These are phyloP conservation scores for Teleogryllus oceanicus DNA, from an alignment of 2,888 invertebrate genomes.

Conservation along the genomic window DNA sequence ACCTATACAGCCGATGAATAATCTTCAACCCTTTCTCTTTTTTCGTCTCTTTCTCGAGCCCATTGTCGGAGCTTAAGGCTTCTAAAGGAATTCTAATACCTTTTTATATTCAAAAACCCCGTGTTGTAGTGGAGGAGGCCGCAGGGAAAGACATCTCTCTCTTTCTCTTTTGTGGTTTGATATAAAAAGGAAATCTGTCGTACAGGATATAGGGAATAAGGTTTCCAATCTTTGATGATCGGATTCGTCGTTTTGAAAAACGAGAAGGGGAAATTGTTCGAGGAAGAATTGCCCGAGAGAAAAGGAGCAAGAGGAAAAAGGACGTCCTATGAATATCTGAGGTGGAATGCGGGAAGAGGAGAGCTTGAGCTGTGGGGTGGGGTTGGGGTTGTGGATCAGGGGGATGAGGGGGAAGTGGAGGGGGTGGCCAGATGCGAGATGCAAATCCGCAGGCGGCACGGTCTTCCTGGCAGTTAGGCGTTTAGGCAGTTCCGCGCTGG, in stretches of 20 bases:
- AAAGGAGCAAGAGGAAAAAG: neutral
- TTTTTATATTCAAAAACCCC: slow-evolving; percentile 18
- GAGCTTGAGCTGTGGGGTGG: too few species aligned
- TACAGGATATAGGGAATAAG: slow-evolving; percentile 18
- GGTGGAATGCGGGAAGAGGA: neutral
- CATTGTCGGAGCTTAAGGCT: slow-evolving; percentile 18
- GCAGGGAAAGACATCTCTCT: neutral
- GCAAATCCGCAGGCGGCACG: too few species aligned
- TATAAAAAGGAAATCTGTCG: slow-evolving; percentile 18
- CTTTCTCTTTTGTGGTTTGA: slow-evolving; percentile 6
- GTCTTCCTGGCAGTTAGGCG: too few species aligned
- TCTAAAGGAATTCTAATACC: slow-evolving; percentile 18
- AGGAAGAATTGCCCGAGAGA: neutral
- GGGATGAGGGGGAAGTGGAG: too few species aligned
- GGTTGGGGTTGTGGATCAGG: too few species aligned
- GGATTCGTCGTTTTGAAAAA: slow-evolving; percentile 6
- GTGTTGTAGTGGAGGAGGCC: neutral
- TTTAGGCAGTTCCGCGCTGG: too few species aligned
- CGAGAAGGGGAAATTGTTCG: neutral
- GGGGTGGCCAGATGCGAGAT: too few species aligned
- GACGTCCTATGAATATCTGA: neutral
- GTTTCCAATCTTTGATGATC: slow-evolving; percentile 18
- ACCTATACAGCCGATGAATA: slow-evolving; percentile 18
- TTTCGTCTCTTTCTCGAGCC: neutral
- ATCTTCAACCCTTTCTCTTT: neutral